Conservation (phyloP, 2,113 vertebrate genomes). For the Protobothrops flavoviridis region DNA sequence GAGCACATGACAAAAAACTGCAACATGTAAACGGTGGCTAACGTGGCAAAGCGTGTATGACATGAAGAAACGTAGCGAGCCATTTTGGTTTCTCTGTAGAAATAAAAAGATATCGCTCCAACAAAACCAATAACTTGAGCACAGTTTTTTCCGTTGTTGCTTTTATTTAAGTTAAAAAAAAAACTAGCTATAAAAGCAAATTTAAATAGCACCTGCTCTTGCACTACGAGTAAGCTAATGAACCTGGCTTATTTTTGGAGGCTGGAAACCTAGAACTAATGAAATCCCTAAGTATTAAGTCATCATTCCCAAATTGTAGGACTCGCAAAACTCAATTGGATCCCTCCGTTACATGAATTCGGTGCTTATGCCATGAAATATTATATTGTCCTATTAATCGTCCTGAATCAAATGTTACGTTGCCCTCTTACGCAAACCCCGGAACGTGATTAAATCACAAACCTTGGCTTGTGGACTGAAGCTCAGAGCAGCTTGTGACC, state of each 20-base stretch:
- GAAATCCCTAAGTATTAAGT: neutral
- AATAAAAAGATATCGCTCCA: neutral
- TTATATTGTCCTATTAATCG: neutral
- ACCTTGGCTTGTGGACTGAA: neutral
- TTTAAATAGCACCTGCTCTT: neutral
- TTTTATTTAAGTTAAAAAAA: neutral
- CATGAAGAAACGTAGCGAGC: neutral
- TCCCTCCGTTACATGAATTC: neutral
- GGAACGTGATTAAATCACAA: neutral
- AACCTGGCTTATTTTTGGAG: neutral
- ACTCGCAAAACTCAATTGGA: neutral
- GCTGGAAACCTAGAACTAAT: neutral
- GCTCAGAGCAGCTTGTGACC: neutral
- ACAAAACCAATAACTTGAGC: neutral
- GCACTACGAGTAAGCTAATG: neutral
- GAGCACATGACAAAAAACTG: neutral
- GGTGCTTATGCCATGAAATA: neutral
- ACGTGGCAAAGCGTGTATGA: neutral
- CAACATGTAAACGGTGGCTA: neutral
- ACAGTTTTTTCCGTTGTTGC: neutral
- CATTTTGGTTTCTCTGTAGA: neutral
- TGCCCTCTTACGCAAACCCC: neutral
- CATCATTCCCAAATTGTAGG: neutral
- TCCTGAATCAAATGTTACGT: no score
- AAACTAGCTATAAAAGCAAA: neutral